Base-by-base conservation (phyloP, 2,113 vertebrate species). In the Dissostichus mawsoni region DNA sequence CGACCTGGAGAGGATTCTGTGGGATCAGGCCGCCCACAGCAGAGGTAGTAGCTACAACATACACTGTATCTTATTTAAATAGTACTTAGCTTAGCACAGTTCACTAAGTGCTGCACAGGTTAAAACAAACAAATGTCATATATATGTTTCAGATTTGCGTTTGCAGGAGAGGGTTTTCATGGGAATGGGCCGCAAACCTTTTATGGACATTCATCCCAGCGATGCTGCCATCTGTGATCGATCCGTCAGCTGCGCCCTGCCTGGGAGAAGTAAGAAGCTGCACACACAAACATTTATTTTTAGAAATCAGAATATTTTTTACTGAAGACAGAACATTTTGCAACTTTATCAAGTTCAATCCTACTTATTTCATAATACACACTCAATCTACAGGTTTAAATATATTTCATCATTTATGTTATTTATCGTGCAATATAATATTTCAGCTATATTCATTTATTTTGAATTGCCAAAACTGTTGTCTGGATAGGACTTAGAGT, bases 101-200 rank as follows among this genome's bases (percentile, higher is more conserved):
- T 45, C n/a, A 69, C 20, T 52, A 66, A n/a, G n/a, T 48, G 50
- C 11, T 65, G 51, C 11, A 13, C 10, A 29, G 44, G 4, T 62
- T 48, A 45, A 5, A 58, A 18, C 50, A 59, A 33, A 45, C 12
- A 17, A 13, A 11, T 55, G 44, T 9, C 36, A 5, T 50, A 56
- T 44, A 1, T 41, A 17, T 78, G 53, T 77, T 88, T 29, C 78
- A 96, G 96, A 96, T 78, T 88, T 95, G 67, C 94, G 95, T 4
- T 88, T 95, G 86, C 95, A 96, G 89, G 96, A 96, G 87, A 90
- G 95, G 61, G 93, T 94, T 50, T 96, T 95, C 78, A 96, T 95
- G 93, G 96, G 96, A 75, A 93, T 96, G 68, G 93, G 93, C 58
- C 88, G 85, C 73, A 95, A 94, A 86, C 93, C 94, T 45, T 96